Conservation (phyloP, 2,113 vertebrate species). For the Trichechus manatus region DNA sequence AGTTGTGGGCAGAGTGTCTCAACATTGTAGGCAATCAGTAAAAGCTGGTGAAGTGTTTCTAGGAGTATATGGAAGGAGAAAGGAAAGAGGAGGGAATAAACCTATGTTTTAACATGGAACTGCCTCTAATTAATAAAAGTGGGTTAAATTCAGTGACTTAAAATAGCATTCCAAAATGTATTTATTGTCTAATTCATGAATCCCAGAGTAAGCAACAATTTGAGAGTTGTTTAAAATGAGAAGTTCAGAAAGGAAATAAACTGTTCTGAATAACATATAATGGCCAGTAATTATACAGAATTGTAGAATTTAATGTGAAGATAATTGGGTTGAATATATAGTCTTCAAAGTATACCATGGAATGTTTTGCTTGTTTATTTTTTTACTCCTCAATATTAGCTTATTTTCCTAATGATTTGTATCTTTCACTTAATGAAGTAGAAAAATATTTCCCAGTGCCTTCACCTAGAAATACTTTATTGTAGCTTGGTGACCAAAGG, state of each 20-base stretch:
- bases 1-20: constrained; percentile 27
- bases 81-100: not conserved
- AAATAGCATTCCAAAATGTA: not conserved
- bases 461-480: not conserved
- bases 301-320: not conserved
- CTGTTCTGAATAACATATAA: constrained; percentile 5
- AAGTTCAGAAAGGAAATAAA: constrained; percentile 45
- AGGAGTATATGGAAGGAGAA: constrained; percentile 18
- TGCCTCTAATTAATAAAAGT: constrained; percentile 30
- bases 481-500: constrained; percentile 10
- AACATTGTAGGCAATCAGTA: constrained; percentile 4
- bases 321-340: not conserved
- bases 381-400: constrained; percentile 31
- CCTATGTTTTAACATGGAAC: not conserved
- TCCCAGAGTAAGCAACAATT: constrained; percentile 6
- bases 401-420: constrained; percentile 51
- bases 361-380: not conserved
- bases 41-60: constrained; percentile 57
- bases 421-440: not conserved
- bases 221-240: constrained; percentile 42
- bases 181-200: not conserved
- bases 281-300: not conserved
- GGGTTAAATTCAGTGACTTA: not conserved
- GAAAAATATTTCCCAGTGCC: not conserved
- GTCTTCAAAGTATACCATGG: constrained; percentile 30